Evolutionary conservation across 2,797 vertebrate genomes (phyloP), one percentile per base, ranked within the genome.

Genomic region (Oreortyx pictus): DNA sequence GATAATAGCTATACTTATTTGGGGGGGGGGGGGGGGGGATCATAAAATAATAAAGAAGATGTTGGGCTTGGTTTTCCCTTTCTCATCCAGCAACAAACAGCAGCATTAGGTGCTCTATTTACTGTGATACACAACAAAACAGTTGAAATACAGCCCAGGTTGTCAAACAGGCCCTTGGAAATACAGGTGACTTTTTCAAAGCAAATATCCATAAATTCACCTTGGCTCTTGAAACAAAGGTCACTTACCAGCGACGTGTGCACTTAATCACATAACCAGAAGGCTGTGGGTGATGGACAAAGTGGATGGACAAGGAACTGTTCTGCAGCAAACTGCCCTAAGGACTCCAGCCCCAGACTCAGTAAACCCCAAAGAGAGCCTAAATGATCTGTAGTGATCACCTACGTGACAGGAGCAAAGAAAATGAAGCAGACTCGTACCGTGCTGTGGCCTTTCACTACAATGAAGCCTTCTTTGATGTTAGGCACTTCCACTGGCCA

Each of bases 391-490:
- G 20, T 6, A 37, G 74, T 0, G 0, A 22, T 52, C 33, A 41
- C 49, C 49, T 54, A 7, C 0, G 2, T 0, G 3, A 60, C 2
- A 19, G 60, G 11, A 49, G 56, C 16, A 23, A 75, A 77, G 67
- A 49, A 71, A 37, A 44, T 7, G 11, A 23, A 64, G 22, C 0
- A 57, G 14, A 17, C 56, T 47, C 93, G 85, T 98, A 99, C 99
- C 96, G 98, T 98, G 52, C 98, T 98, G 82, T 99, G 99, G 79
- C 99, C 99, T 95, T 98, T 99, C 71, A 99, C 97, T 65, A 98
- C 98, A 35, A 99, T 99, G 92, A 99, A 98, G 50, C 99, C 99
- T 52, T 99, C 99, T 95, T 99, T 99, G 86, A 99, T 96, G 7
- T 98, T 98, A 57, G 98, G 97, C 49, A 97, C 98, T 71, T 99